A percentile compares a stretch with the other conserved stretches of the same genome.
Conservation (phyloP, 1,140 invertebrate genomes). For the Drosophila kurseongensis region DNA sequence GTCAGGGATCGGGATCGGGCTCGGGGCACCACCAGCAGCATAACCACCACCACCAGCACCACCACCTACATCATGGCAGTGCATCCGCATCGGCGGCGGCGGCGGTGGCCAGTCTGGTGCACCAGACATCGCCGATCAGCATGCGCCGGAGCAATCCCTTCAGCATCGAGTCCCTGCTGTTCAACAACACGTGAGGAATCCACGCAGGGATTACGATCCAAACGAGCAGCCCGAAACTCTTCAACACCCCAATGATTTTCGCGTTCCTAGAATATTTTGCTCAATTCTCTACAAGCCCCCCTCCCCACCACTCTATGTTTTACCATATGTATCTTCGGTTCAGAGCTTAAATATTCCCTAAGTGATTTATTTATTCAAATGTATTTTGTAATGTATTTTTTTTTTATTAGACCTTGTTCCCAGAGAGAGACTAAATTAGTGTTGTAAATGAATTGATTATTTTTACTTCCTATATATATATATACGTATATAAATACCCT, state of each 20-base stretch:
- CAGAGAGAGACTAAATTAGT: slow-evolving; percentile 78
- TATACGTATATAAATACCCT: slow-evolving; percentile 12
- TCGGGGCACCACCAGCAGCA: slow-evolving; percentile 21
- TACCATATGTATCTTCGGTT: slow-evolving; percentile 33
- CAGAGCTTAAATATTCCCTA: slow-evolving; percentile 64
- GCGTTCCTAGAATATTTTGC: slow-evolving; percentile 48
- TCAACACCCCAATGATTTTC: slow-evolving; percentile 8
- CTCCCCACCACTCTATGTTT: not conserved
- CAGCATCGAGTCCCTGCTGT: slow-evolving; percentile 93
- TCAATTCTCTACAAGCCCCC: slow-evolving; percentile 8
- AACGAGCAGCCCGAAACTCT: not conserved
- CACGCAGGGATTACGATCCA: slow-evolving; percentile 1
- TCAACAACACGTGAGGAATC: slow-evolving; percentile 88
- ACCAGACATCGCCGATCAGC: slow-evolving; percentile 85
- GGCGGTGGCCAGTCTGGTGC: slow-evolving; percentile 74
- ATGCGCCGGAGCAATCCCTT: slow-evolving; percentile 90
- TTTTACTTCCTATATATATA: slow-evolving; percentile 38
- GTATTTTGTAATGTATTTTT: slow-evolving; percentile 26
- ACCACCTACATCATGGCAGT: slow-evolving; percentile 31
- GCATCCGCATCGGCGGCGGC: slow-evolving; percentile 47
- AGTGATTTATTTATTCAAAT: slow-evolving; percentile 75
- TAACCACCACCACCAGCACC: slow-evolving; percentile 24
- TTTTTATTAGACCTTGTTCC: slow-evolving; percentile 52
- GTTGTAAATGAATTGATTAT: slow-evolving; percentile 65
- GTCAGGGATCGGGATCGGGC: slow-evolving; percentile 8